Evolutionary conservation across 2,888 invertebrate species (phyloP), one percentile per base, ranked within the genome.

Genomic region (Andrena hattorfiana): DNA sequence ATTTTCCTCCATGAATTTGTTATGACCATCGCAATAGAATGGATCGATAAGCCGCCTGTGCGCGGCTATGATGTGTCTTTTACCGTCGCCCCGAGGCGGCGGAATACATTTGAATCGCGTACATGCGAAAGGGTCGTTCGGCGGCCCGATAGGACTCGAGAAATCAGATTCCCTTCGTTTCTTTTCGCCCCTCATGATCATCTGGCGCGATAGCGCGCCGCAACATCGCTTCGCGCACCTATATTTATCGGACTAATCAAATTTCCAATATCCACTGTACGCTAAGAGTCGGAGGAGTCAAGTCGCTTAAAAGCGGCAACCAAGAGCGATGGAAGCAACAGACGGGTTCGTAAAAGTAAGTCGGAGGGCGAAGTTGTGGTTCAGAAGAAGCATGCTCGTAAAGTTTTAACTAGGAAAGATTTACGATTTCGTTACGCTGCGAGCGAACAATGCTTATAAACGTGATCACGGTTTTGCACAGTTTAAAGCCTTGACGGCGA

Each of bases 1-100:
- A 78, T 76, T 82, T 84, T 79, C 72, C 72, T 70, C 72, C 73
- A 82, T 84, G 78, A 84, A 84, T 84, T 82, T 76, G 64, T 84
- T 83, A 84, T 76, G 72, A 73, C 72, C 82, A 76, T 73, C 75
- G 76, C 82, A 82, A 84, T 78, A 75, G 84, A 64, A 78, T 62
- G 78, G 84, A 83, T 84, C 84, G 84, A 84, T 84, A 82, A 78
- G 78, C 78, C 69, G 75, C 72, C 67, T 69, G 75, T 78, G 69
- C 64, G 42, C 56, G 60, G 30, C 51, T 64, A 69, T 59, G 78
- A 84, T 70, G 75, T 78, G 84, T 78, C 78, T 82, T 82, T 82
- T 42, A 42, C 72, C 75, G 75, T 73, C 71, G 51, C 75, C 75
- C 64, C 26, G 26, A 51, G 60, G 66, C 73, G 51, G 8, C 69